Evolutionary conservation across 2,888 invertebrate species (phyloP).

Genomic region (Drosophila atripex): DNA sequence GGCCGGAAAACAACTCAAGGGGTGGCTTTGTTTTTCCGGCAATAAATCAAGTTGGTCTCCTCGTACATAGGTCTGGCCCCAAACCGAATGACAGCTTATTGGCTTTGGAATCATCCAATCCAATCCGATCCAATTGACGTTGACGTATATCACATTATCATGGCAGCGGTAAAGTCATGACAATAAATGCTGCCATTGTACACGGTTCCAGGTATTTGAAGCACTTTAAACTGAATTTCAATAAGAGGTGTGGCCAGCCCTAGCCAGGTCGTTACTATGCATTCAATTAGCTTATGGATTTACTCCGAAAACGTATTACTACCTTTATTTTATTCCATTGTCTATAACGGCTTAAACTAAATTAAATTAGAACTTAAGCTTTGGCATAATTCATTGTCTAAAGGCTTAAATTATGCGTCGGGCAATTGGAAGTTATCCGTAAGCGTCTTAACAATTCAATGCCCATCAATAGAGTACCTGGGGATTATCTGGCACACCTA

Average conservation of each 20-base stretch:
- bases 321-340: background rate
- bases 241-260: conserved; percentile 19
- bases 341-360: background rate
- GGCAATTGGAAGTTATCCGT: conserved; percentile 20
- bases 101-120: conserved; percentile 73
- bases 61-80: conserved; percentile 59
- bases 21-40: conserved; percentile 70
- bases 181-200: conserved; percentile 66
- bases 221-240: conserved; percentile 60
- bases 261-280: background rate
- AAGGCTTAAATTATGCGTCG: conserved; percentile 16
- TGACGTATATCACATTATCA: conserved; percentile 78
- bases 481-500: background rate
- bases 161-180: conserved; percentile 68
- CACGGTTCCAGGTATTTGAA: conserved; percentile 42
- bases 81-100: conserved; percentile 72
- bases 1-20: conserved; percentile 47
- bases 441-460: background rate
- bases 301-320: background rate
- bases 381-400: background rate
- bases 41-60: conserved; percentile 66
- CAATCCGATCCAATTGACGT: conserved; percentile 71
- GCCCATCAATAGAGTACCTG: background rate
- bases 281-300: background rate
- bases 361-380: background rate